Evolutionary conservation across 2,888 invertebrate species (phyloP).

Genomic region (Dryobotodes eremita): DNA sequence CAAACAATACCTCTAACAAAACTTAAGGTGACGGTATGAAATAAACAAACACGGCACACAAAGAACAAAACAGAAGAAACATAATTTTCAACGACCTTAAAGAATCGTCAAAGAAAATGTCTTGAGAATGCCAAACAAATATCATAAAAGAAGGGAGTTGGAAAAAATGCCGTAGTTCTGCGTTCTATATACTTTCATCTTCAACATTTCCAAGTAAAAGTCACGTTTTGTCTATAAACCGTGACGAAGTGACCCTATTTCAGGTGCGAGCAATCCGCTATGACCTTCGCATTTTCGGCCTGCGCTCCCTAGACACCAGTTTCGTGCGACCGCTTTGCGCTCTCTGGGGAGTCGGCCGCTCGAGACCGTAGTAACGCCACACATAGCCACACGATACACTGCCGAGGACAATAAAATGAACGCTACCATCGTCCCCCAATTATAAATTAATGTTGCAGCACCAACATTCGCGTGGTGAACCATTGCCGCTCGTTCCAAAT

Average conservation of each 20-base stretch:
- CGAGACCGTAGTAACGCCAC: conserved; percentile 79
- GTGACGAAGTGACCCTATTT: conserved; percentile 85
- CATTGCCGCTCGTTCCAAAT: conserved; percentile 65
- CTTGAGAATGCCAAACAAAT: conserved; percentile 68
- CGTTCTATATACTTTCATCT: conserved; percentile 64
- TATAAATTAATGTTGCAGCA: conserved; percentile 76
- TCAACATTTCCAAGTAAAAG: conserved; percentile 83
- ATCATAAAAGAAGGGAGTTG: conserved; percentile 66
- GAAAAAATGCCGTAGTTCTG: conserved; percentile 61
- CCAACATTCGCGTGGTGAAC: conserved; percentile 69
- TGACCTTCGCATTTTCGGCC: conserved; percentile 87
- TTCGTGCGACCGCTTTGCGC: conserved; percentile 81
- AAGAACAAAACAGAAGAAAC: conserved; percentile 37
- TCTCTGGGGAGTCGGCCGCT: conserved; percentile 82
- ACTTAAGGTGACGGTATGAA: conserved; percentile 24
- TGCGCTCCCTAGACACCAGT: conserved; percentile 80
- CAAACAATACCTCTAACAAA: conserved; percentile 32
- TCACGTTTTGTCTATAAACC: conserved; percentile 84
- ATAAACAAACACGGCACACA: conserved; percentile 47
- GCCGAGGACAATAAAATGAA: conserved; percentile 80
- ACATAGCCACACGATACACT: conserved; percentile 82
- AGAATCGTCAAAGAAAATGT: conserved; percentile 57
- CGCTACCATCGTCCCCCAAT: conserved; percentile 75
- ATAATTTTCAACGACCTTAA: conserved; percentile 53
- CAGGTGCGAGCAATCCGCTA: conserved; percentile 84